These are phyloP conservation scores for Cotesia chilonis DNA, from an alignment of 1,140 invertebrate genomes.

Conservation along the genomic window DNA sequence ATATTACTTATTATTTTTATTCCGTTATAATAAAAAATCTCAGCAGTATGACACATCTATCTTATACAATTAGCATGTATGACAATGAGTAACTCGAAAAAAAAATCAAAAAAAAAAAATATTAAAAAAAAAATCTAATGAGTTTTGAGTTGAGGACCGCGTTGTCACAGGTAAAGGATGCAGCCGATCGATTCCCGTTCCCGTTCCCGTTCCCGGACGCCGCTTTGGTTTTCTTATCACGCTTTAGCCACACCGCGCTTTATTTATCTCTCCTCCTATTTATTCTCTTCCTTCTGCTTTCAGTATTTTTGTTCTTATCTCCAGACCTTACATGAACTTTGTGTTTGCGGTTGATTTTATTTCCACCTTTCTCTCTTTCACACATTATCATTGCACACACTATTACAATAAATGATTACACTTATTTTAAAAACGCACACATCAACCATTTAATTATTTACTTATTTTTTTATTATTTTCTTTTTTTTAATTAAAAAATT, in stretches of 20 bases:
- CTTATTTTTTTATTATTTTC: not conserved
- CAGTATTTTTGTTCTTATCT: not conserved
- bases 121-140: not conserved
- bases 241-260: conserved; percentile 7
- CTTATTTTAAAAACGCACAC: conserved; percentile 21
- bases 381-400: conserved; percentile 2
- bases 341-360: no score
- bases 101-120: not conserved
- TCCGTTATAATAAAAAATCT: conserved; percentile 40
- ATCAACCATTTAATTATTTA: conserved; percentile 10
- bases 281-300: conserved; percentile 12
- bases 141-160: not conserved
- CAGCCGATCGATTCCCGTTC: conserved; percentile 21
- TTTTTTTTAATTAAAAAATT: conserved; percentile 21
- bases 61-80: conserved; percentile 29
- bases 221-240: conserved; percentile 20
- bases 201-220: not conserved
- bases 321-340: not conserved
- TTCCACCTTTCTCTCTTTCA: not conserved
- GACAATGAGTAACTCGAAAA: conserved; percentile 30
- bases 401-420: conserved; percentile 2
- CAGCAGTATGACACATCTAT: conserved; percentile 42
- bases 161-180: conserved; percentile 30
- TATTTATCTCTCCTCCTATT: conserved; percentile 23
- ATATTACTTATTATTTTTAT: conserved; percentile 27